A percentile compares a stretch with the other conserved stretches of the same genome.
phyloP scores from a whole-genome alignment of 2,797 vertebrate genomes.

The Triplophysa bombifrons region DNA sequence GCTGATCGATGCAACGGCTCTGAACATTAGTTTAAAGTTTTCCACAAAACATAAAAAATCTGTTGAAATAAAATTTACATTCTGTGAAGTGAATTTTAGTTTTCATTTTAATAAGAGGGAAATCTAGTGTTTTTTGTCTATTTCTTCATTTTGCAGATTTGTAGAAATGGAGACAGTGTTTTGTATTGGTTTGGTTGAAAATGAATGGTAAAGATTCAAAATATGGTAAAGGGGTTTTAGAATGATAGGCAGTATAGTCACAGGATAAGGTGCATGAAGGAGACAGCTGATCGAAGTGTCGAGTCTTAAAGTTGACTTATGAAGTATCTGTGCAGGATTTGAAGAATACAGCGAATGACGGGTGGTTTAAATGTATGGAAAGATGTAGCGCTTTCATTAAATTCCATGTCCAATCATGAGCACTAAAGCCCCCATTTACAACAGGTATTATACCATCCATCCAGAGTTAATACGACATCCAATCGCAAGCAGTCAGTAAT shows the following conservation, averaged over 20 bases:
- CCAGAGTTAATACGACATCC: background rate
- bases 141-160: background rate
- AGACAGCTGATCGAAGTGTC: too few species aligned
- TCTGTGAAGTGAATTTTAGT: background rate
- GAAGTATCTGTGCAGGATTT: background rate
- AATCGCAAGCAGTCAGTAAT: background rate
- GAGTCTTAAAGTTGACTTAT: background rate
- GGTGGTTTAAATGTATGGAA: background rate
- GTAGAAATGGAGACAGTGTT: background rate
- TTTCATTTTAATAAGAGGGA: background rate
- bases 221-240: background rate
- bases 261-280: background rate
- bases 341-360: background rate
- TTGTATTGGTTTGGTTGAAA: background rate
- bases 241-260: background rate
- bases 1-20: background rate
- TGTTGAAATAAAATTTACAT: background rate
- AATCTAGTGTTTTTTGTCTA: background rate
- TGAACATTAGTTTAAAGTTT: background rate
- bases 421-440: background rate
- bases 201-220: background rate
- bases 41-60: background rate
- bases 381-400: background rate
- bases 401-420: background rate
- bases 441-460: background rate